phyloP scores from a whole-genome alignment of 2,888 invertebrate genomes.

The Euclidia mi region DNA sequence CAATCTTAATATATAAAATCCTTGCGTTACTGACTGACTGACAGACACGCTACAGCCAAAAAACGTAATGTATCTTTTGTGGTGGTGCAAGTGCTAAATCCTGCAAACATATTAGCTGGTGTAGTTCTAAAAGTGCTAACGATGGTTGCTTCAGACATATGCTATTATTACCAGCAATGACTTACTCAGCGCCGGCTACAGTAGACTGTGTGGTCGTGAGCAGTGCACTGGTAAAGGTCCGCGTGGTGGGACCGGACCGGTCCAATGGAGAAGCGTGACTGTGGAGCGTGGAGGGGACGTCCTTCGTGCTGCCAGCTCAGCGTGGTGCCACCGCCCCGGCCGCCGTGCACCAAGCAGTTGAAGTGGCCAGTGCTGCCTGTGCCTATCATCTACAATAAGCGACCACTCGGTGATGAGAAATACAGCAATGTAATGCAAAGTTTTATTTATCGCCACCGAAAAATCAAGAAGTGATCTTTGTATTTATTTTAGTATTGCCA shows the following conservation, averaged over 20 bases:
- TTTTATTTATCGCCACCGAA: neutral
- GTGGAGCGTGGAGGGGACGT: conserved; percentile 88
- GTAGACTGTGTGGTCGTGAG: conserved; percentile 94
- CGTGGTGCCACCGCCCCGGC: conserved; percentile 86
- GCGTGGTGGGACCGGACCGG: conserved; percentile 94
- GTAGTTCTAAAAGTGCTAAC: neutral
- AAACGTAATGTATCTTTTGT: too few species aligned
- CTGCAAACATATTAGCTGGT: neutral
- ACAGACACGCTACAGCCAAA: too few species aligned
- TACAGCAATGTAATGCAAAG: conserved; percentile 7
- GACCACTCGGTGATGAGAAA: conserved; percentile 25
- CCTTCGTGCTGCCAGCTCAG: conserved; percentile 92
- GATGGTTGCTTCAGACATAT: conserved; percentile 18
- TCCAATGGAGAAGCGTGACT: conserved; percentile 87
- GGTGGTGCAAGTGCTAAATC: too few species aligned
- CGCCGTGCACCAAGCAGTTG: conserved; percentile 94
- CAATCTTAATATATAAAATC: too few species aligned
- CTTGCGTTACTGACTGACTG: too few species aligned
- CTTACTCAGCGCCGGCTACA: conserved; percentile 94
- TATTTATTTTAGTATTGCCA: too few species aligned
- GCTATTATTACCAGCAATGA: conserved; percentile 92
- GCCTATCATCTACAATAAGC: conserved; percentile 91
- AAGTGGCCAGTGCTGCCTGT: conserved; percentile 93
- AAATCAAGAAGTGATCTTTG: too few species aligned
- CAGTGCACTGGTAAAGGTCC: conserved; percentile 97